A percentile compares a stretch with the other conserved stretches of the same genome.
Evolutionary conservation across 2,113 vertebrate species (phyloP).

Genomic region (Rhinopomastus cyanomelas): DNA sequence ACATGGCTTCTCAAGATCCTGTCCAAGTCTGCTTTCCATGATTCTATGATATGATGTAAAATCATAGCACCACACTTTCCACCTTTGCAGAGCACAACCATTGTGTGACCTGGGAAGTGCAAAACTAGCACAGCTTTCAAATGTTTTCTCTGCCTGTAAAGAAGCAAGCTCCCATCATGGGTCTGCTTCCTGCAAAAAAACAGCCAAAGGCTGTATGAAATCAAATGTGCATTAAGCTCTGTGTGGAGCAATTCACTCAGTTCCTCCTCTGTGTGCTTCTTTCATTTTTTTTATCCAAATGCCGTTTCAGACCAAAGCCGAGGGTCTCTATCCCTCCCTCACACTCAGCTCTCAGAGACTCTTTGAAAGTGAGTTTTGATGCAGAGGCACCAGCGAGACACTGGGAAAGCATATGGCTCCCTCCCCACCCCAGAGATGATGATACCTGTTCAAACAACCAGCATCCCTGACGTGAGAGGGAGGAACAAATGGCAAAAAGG

Average conservation of each 20-base stretch:
- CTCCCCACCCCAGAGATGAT: not conserved
- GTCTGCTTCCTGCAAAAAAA: not conserved
- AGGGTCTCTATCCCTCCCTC: not conserved
- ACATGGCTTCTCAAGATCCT: not conserved
- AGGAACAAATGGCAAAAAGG: constrained; percentile 28
- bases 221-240: not conserved
- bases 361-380: not conserved
- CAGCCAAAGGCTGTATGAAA: not conserved
- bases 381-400: not conserved
- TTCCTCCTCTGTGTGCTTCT: not conserved
- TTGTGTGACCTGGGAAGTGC: not conserved
- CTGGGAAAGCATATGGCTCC: not conserved
- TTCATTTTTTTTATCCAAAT: not conserved
- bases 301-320: not conserved
- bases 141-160: not conserved
- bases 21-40: not conserved
- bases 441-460: constrained; percentile 40
- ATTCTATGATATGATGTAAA: not conserved
- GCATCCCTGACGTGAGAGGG: not conserved
- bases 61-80: not conserved
- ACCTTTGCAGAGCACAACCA: not conserved
- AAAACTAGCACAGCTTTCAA: not conserved
- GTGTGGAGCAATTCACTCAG: not conserved
- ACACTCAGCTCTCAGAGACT: not conserved
- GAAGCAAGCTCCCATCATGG: not conserved